Evolutionary conservation across 2,888 invertebrate species (phyloP).

Genomic region (Catocala fraxini): DNA sequence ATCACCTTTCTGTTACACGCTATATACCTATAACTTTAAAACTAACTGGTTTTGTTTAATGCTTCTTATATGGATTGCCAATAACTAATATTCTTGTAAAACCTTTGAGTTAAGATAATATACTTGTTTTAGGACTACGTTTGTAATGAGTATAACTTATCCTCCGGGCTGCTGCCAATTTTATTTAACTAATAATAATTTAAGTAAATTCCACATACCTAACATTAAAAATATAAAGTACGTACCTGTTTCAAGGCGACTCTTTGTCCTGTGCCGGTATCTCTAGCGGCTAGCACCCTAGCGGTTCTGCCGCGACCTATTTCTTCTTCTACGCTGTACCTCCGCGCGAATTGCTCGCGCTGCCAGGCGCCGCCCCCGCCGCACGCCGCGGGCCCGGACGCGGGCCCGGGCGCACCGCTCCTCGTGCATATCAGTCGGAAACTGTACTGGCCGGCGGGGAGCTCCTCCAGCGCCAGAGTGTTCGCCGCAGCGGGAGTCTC

Average conservation of each 20-base stretch:
- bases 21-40: no score
- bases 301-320: slow-evolving; percentile 92
- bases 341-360: slow-evolving; percentile 89
- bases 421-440: slow-evolving; percentile 89
- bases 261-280: slow-evolving; percentile 92
- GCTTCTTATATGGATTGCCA: no score
- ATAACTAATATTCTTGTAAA: no score
- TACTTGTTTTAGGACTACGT: no score
- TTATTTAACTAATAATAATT: no score
- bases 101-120: no score
- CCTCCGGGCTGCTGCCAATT: no score
- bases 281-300: slow-evolving; percentile 91
- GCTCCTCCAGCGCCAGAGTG: slow-evolving; percentile 84
- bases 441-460: slow-evolving; percentile 90
- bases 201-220: no score
- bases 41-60: no score
- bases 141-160: no score
- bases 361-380: slow-evolving; percentile 90
- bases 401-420: slow-evolving; percentile 88
- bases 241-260: slow-evolving; percentile 91
- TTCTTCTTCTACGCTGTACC: slow-evolving; percentile 89
- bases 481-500: slow-evolving; percentile 77
- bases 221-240: not conserved
- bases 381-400: slow-evolving; percentile 85
- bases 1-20: no score